Base-by-base conservation (phyloP, 1,140 invertebrate genomes). In the Rhagoletis pomonella region DNA sequence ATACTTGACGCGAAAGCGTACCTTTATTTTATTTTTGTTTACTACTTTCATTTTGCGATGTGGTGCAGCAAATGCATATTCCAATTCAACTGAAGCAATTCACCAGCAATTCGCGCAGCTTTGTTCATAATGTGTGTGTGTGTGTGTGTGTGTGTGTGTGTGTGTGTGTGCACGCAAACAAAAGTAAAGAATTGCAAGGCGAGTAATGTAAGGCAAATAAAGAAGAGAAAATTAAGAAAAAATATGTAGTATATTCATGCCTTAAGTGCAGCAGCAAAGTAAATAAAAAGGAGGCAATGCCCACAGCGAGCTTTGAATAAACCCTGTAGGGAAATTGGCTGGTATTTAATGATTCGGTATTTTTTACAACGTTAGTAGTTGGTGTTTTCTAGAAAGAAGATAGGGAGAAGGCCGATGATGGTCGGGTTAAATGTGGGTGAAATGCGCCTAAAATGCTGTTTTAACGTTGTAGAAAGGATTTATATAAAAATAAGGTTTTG, bases 211-310 rank as follows among this genome's bases (percentile, higher is more conserved):
- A 29, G 64, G n/a, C 29, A 67, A 67, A 39, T 39, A 39, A 67
- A 39, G 5, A 67, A 67, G 64, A 17, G 12, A 47, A 29, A 29
- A 29, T 29, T 29, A 29, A 69, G 10, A 44, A 69, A 69, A 44
- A 12, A 29, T 29, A 29, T 29, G 29, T 29, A 44, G 29, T 29
- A 44, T 44, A 19, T 55, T 50, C 6, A 55, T 9, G 17, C 12
- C 29, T 81, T 81, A 81, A 81, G 73, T 81, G 44, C 47, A 55
- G 29, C 29, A 29, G 44, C 17, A 29, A 81, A 55, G 47, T 81
- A 81, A 81, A 81, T 81, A 81, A 81, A 81, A 81, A 81, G 19
- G 73, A 58, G 19, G 60, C n/a, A 62, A 14, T 14, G n/a, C 47
- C 47, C 47, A 58, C 6, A 47, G n/a, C 7, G 29, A 4, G 2